Base-by-base conservation (phyloP, 1,140 invertebrate species). In the Megathymus violae region DNA sequence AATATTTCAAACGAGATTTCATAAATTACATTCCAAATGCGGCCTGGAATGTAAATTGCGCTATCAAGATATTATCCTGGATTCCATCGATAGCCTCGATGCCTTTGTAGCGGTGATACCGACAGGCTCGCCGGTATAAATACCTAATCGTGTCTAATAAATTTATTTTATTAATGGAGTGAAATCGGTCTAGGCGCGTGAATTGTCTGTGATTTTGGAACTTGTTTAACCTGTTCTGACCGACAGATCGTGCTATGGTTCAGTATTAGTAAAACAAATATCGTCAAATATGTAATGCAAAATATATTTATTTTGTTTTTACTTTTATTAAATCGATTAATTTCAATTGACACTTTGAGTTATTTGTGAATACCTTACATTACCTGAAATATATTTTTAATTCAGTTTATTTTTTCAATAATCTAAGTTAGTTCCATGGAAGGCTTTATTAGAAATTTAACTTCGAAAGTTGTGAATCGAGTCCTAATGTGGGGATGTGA, bases 21-120 rank as follows among this genome's bases (percentile, higher is more conserved):
- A 15, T 44, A 44, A 44, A 44, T 44, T 19, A 44, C 41, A 19
- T 44, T 44, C 41, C 41, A 17, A 15, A 43, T 17, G 38, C 41
- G 41, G 41, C 3, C 16, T 44, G 41, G 41, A 44, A 44, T 44
- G 41, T 19, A 17, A 44, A 44, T 44, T 44, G n/a, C n/a, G 15
- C 14, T 44, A 44, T 44, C 41, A 19, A 44, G 41, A 44, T 22
- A 22, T 22, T 22, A 22, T 44, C 41, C 41, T 44, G 41, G 16
- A 44, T 44, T 44, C 41, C 41, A 15, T n/a, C 16, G 41, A 19
- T 44, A 44, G 41, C 41, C 41, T 44, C 41, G 16, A 44, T 19
- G 13, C 13, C 41, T 44, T 19, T 44, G 19, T 46, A 25, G 17
- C 22, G n/a, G 43, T 19, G 16, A 16, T 44, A 51, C 48, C 16